Evolutionary conservation across 2,113 vertebrate genomes (phyloP), one percentile per base, ranked within the genome.

Genomic region (Octodon degus): DNA sequence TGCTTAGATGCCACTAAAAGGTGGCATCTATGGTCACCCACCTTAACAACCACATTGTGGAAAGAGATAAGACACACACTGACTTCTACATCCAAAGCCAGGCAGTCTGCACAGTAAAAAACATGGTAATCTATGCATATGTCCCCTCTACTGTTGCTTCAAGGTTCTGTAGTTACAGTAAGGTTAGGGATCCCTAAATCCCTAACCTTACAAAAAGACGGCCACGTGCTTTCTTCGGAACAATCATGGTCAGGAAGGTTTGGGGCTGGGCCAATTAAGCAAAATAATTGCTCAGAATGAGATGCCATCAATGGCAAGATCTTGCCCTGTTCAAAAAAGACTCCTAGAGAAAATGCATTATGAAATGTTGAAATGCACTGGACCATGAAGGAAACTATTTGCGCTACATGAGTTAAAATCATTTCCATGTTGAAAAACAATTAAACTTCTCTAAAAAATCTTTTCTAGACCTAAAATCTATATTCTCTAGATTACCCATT

Each of bases 341-440:
- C 32, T 40, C 62, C 58, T 67, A 62, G 12, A n/a, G 72, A 90
- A 83, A 67, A 32, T 7, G 25, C 12, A 47, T 77, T 27, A 77
- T 16, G 40, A 43, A 47, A 34, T 13, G 34, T 1, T 27, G 40
- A 43, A 47, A 34, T 10, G 40, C 2, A 70, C 24, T 43, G 27
- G 65, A 84, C 14, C 72, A 85, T 24, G 72, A 79, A 86, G 86
- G 34, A 86, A 63, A 63, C 32, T 14, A 43, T 53, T 53, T 91
- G 7, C 43, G 76, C 40, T 43, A 47, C 6, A 8, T 37, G 40
- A 55, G 1, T 85, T 60, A 68, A 91, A 65, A 65, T 55, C 62
- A 96, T 68, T 72, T 93, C 68, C 62, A 40, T 92, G 37, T 53
- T 76, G 43, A 63, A 81, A 86, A 96, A 96, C 13, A 55, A 74